Evolutionary conservation across 2,888 invertebrate species (phyloP).

Genomic region (Tanaodytes sp.): DNA sequence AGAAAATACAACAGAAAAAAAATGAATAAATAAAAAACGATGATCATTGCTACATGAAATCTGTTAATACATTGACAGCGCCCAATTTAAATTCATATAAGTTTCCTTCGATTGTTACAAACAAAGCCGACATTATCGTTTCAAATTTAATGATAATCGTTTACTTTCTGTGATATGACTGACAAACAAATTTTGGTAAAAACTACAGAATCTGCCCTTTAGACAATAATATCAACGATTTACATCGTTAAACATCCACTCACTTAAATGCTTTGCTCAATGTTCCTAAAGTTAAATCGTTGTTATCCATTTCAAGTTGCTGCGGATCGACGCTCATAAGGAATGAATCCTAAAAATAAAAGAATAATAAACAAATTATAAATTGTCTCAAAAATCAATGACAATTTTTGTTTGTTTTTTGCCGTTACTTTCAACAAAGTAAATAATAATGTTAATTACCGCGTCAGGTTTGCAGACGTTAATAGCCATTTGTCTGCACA

Average conservation of each 20-base stretch:
- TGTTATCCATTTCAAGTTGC: constrained; percentile 90
- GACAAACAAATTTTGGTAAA: no score
- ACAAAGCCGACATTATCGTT: no score
- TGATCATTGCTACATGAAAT: constrained; percentile 29
- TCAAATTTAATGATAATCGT: no score
- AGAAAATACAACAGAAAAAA: constrained; percentile 44
- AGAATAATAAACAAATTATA: constrained; percentile 25
- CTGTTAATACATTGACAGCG: constrained; percentile 31
- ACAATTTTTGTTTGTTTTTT: neutral
- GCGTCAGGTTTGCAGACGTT: constrained; percentile 94
- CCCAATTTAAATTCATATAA: constrained; percentile 27
- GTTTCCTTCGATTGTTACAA: no score
- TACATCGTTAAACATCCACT: no score
- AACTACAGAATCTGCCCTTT: no score
- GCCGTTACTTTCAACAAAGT: neutral
- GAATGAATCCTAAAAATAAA: constrained; percentile 82
- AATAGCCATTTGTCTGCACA: constrained; percentile 93
- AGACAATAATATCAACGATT: no score
- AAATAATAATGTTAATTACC: constrained; percentile 75
- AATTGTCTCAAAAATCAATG: neutral
- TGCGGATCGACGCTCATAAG: constrained; percentile 84
- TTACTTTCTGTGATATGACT: no score
- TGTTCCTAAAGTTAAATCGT: constrained; percentile 88
- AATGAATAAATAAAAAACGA: no score
- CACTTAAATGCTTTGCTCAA: constrained; percentile 91